phyloP scores from a whole-genome alignment of 2,888 invertebrate species.

The Cistogaster globosa region DNA sequence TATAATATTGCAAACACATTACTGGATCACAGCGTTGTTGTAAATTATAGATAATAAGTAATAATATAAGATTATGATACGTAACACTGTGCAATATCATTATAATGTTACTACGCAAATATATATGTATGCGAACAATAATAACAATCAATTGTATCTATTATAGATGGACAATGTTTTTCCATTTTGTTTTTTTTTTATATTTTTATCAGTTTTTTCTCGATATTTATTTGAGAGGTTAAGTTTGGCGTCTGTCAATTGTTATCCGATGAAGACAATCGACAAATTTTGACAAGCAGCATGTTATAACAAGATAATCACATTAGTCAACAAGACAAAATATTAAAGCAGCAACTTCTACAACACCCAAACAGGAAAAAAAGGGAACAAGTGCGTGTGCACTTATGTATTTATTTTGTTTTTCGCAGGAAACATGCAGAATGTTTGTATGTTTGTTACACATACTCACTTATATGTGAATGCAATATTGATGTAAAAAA shows the following conservation, averaged over 20 bases:
- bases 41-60: too few species aligned
- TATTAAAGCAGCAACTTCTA: conserved; percentile 48
- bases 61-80: conserved; percentile 8
- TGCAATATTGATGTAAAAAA: conserved; percentile 50
- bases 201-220: conserved; percentile 35
- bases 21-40: too few species aligned
- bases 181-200: conserved; percentile 18
- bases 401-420: too few species aligned
- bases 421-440: background rate
- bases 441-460: background rate
- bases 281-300: conserved; percentile 80
- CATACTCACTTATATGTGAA: conserved; percentile 9
- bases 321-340: conserved; percentile 76
- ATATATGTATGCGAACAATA: conserved; percentile 67
- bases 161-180: conserved; percentile 54
- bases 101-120: conserved; percentile 65
- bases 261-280: conserved; percentile 74
- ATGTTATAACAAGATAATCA: conserved; percentile 80
- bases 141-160: conserved; percentile 63
- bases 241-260: conserved; percentile 72
- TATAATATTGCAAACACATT: too few species aligned
- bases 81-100: conserved; percentile 66
- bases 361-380: conserved; percentile 1
- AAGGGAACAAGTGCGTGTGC: conserved; percentile 36
- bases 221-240: conserved; percentile 59